phyloP scores from a whole-genome alignment of 1,140 invertebrate species.

The Ooceraea biroi region DNA sequence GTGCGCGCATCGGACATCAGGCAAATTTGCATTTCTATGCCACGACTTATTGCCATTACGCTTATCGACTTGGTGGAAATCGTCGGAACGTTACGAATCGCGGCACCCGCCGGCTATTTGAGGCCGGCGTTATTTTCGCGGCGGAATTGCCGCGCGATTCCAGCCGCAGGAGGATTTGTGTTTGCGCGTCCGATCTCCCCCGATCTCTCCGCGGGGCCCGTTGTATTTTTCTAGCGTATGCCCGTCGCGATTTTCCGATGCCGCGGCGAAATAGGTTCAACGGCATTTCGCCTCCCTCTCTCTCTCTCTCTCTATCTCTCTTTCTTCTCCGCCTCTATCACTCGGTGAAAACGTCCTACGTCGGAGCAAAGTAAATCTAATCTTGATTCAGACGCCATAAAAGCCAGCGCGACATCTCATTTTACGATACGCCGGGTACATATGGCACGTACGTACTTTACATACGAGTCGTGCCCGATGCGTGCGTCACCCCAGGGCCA shows the following conservation, averaged over 20 bases:
- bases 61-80: slow-evolving; percentile 21
- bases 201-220: too few species aligned
- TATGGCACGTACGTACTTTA: slow-evolving; percentile 69
- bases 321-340: neutral
- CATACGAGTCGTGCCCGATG: slow-evolving; percentile 24
- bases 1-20: slow-evolving; percentile 3
- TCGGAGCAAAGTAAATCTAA: slow-evolving; percentile 82
- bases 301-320: slow-evolving; percentile 4
- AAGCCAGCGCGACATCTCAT: slow-evolving; percentile 82
- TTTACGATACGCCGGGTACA: slow-evolving; percentile 82
- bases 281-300: slow-evolving; percentile 29
- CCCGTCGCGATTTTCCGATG: neutral
- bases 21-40: slow-evolving; percentile 46
- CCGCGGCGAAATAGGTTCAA: slow-evolving; percentile 42
- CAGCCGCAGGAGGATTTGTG: neutral
- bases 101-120: neutral
- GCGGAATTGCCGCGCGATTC: neutral
- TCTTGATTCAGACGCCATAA: slow-evolving; percentile 83
- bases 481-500: slow-evolving; percentile 11
- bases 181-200: neutral
- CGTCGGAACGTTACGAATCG: neutral
- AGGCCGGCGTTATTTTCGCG: neutral
- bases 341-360: slow-evolving; percentile 66
- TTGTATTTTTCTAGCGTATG: slow-evolving; percentile 36
- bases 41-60: slow-evolving; percentile 23